These are phyloP conservation scores for Unio delphinus DNA, from an alignment of 2,888 invertebrate genomes.

Conservation along the genomic window DNA sequence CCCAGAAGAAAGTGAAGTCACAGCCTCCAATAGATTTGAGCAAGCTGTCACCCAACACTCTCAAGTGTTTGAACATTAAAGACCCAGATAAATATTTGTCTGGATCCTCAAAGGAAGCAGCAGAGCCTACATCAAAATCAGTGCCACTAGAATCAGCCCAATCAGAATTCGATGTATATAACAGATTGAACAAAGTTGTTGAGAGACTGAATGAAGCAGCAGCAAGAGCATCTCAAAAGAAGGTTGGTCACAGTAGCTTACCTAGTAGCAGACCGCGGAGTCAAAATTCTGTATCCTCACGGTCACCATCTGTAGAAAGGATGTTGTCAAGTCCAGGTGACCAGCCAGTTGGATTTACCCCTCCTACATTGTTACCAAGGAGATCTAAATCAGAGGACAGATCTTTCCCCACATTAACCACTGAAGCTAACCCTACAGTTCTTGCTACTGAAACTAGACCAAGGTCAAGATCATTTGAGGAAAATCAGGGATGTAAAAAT, in stretches of 20 bases:
- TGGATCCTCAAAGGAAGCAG: conserved; percentile 14
- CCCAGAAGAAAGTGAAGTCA: conserved; percentile 9
- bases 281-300: conserved; percentile 11
- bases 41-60: conserved; percentile 55
- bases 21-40: conserved; percentile 29
- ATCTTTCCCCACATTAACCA: neutral
- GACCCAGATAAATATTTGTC: conserved; percentile 42
- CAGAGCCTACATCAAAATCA: neutral
- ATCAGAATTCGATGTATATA: conserved; percentile 30
- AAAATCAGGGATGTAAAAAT: too few relatives aligned
- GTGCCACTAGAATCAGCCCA: neutral
- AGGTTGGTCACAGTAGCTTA: conserved; percentile 5
- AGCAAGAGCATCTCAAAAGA: conserved; percentile 27
- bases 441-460: too few relatives aligned
- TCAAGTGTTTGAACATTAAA: conserved; percentile 53
- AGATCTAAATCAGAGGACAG: conserved; percentile 6
- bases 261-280: neutral
- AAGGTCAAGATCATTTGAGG: too few relatives aligned
- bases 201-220: conserved; percentile 64
- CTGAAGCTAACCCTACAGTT: too few relatives aligned
- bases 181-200: conserved; percentile 55
- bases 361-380: neutral
- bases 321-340: conserved; percentile 7
- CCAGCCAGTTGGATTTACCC: neutral
- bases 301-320: conserved; percentile 39